Evolutionary conservation across 2,797 vertebrate species (phyloP).

Genomic region (Eulemur rubriventer): DNA sequence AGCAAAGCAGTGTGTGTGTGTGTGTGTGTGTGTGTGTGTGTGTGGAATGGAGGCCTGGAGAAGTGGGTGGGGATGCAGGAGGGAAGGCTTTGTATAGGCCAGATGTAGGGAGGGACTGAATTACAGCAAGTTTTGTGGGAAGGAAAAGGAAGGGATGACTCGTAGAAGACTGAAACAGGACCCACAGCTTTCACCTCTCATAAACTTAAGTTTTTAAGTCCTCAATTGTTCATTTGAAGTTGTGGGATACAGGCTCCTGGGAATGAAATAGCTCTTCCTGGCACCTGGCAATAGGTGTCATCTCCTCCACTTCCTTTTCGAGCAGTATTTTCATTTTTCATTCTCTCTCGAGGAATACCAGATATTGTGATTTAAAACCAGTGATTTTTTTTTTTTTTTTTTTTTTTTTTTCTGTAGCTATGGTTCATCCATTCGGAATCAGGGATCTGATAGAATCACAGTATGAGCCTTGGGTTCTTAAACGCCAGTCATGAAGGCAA

Average conservation of each 20-base stretch:
- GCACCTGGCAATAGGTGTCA: background rate
- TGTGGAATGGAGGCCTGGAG: background rate
- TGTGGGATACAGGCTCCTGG: no score
- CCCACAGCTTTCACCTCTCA: no score
- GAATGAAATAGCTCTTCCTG: background rate
- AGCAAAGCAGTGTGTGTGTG: background rate
- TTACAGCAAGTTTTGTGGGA: background rate
- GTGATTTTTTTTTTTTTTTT: background rate
- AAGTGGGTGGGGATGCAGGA: background rate
- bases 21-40: background rate
- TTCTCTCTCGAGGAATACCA: background rate
- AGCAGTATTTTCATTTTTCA: background rate
- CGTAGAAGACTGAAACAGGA: no score
- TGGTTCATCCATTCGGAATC: background rate
- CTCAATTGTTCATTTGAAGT: background rate
- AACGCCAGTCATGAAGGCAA: conserved; percentile 11
- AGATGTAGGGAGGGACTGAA: background rate
- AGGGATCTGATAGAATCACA: conserved; percentile 23
- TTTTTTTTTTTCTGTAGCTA: background rate
- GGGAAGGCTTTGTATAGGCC: background rate
- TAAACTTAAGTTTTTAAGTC: background rate
- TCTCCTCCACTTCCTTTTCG: conserved; percentile 42
- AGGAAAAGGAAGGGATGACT: no score
- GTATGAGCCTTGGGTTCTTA: background rate
- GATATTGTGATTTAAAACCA: background rate